Percentiles rank a stretch among this genome's conserved stretches.
Conservation (phyloP, 2,888 invertebrate species). For the Nymphalis urticae region DNA sequence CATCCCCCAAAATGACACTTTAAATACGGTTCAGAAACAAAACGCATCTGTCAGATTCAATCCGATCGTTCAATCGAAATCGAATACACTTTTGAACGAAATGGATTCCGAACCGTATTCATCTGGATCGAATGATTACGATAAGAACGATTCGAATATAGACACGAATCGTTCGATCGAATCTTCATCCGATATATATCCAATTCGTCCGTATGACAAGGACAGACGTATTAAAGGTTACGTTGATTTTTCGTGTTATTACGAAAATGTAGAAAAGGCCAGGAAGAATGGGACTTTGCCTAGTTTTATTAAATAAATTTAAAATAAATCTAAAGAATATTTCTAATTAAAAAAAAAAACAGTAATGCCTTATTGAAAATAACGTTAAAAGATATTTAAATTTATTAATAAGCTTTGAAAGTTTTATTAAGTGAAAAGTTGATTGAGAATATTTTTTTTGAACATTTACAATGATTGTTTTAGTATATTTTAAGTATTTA, state of each 20-base stretch:
- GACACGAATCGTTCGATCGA: slow-evolving; percentile 70
- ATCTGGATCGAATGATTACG: slow-evolving; percentile 57
- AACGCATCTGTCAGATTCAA: slow-evolving; percentile 79
- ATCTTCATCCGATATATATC: slow-evolving; percentile 71
- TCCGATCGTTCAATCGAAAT: slow-evolving; percentile 81
- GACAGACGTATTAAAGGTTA: slow-evolving; percentile 89
- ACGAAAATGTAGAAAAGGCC: slow-evolving; percentile 85
- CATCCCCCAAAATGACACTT: slow-evolving; percentile 64
- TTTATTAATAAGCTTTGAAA: background rate
- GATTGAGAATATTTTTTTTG: no score
- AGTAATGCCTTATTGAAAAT: background rate
- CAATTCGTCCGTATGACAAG: slow-evolving; percentile 75
- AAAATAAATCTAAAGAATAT: no score
- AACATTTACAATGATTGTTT: no score
- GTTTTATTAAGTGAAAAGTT: no score
- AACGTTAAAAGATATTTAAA: background rate
- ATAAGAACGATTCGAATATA: slow-evolving; percentile 58
- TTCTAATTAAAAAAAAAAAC: background rate
- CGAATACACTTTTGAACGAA: slow-evolving; percentile 68
- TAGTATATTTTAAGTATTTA: no score
- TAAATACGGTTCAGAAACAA: slow-evolving; percentile 34
- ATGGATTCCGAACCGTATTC: slow-evolving; percentile 70
- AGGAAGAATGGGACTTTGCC: slow-evolving; percentile 85
- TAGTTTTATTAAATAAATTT: slow-evolving; percentile 77
- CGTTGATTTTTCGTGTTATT: slow-evolving; percentile 92